phyloP scores from a whole-genome alignment of 2,797 vertebrate genomes.

The Glossophaga mutica region DNA sequence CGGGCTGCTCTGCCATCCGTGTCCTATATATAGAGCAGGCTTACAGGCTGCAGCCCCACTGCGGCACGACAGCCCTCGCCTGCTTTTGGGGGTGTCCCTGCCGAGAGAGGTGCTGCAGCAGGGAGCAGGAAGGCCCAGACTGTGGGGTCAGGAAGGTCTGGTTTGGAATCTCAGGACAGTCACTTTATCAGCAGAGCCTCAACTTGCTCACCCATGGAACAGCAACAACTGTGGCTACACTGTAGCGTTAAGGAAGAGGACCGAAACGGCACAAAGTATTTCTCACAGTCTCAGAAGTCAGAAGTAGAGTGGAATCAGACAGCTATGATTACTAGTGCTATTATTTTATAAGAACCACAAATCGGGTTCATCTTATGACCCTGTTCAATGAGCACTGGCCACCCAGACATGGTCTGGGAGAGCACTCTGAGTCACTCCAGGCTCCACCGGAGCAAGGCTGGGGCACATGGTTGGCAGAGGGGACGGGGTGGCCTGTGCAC shows the following conservation, averaged over 20 bases:
- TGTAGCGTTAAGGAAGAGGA: accelerated
- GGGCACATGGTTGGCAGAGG: accelerated
- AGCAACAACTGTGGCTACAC: background rate
- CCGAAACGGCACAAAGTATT: accelerated
- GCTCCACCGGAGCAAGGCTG: background rate
- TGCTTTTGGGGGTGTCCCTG: too few relatives aligned
- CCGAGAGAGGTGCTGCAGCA: background rate
- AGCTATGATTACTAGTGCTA: accelerated
- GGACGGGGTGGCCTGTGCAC: background rate
- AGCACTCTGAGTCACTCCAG: accelerated
- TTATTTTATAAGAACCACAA: background rate
- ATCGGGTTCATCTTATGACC: background rate
- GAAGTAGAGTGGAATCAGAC: accelerated
- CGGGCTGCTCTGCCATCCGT: background rate
- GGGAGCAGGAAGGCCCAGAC: background rate
- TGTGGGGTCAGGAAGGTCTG: background rate
- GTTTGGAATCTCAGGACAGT: background rate
- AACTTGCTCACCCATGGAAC: background rate
- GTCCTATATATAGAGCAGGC: background rate
- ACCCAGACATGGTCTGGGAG: background rate
- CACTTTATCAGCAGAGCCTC: accelerated
- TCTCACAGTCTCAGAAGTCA: too few relatives aligned
- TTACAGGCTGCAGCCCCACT: background rate
- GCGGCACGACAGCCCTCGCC: accelerated
- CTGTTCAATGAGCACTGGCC: background rate